These are phyloP conservation scores for Melanogrammus aeglefinus DNA, from an alignment of 2,797 vertebrate genomes.

Conservation along the genomic window DNA sequence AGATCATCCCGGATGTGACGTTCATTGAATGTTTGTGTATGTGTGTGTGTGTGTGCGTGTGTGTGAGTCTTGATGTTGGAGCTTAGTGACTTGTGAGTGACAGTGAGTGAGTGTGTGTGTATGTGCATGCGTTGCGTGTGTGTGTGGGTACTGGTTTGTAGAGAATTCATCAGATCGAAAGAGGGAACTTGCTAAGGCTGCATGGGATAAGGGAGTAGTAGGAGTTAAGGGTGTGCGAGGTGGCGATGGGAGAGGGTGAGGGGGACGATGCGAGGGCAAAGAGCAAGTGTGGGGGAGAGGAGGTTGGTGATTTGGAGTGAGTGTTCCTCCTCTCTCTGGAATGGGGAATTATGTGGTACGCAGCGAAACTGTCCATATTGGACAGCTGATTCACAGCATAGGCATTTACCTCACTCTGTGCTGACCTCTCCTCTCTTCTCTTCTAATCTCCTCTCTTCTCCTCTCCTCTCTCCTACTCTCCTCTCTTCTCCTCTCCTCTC, in stretches of 20 bases:
- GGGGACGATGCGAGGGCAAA: conserved; percentile 4
- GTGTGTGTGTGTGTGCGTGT: too few relatives aligned
- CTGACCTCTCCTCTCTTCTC: conserved; percentile 32
- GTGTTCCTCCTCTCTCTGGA: conserved; percentile 9
- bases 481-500: too few relatives aligned
- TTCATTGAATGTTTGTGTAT: conserved; percentile 2
- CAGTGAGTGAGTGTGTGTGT: neutral
- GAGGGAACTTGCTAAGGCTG: neutral
- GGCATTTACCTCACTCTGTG: conserved; percentile 61
- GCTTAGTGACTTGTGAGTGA: too few relatives aligned
- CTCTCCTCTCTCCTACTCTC: neutral
- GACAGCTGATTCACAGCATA: conserved; percentile 72
- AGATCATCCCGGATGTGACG: conserved; percentile 8
- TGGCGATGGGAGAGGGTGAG: neutral
- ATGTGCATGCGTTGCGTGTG: neutral
- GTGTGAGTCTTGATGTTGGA: too few relatives aligned
- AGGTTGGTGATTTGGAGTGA: conserved; percentile 5
- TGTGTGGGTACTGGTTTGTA: neutral
- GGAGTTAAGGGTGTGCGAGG: neutral
- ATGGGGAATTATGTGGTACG: conserved; percentile 47
- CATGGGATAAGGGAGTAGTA: neutral
- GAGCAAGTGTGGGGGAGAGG: conserved; percentile 17
- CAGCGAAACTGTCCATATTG: conserved; percentile 57
- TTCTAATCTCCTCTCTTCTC: neutral
- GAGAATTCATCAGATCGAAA: neutral